Evolutionary conservation across 2,888 invertebrate species (phyloP), one percentile per base, ranked within the genome.

Genomic region (Troides helena): DNA sequence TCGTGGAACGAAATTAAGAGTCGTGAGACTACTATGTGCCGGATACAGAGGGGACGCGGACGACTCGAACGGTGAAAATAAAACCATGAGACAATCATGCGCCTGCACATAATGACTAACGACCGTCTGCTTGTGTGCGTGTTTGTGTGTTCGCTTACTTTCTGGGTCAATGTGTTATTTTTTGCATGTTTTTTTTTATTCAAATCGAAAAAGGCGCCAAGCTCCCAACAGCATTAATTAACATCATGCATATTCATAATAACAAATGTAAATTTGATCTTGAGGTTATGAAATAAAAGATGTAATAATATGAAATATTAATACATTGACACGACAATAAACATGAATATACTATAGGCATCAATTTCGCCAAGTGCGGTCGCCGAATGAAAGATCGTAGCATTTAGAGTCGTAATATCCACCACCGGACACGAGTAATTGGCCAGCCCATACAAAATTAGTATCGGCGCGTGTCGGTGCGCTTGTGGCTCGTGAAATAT

Each of bases 61-160:
- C 80, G 83, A 81, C 82, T 79, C 73, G 73, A 76, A 68, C 73
- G 71, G 75, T 80, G 72, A 80, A 81, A 81, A 82, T 81, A 81
- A 30, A 81, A 79, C 78, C 78, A 74, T 74, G 77, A 80, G 76
- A 72, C 74, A 68, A 70, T 70, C 78, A 74, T 76, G 76, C 74
- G 72, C 74, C 63, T 30, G 77, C 76, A 78, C 80, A 75, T 76
- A 75, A 77, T 78, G 78, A 78, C 80, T 80, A 81, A 81, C 75
- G 79, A 79, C 74, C 69, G 65, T 64, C 74, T 72, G 77, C 78
- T 75, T 78, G 70, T 67, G 61, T 61, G 65, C 60, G 66, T 63
- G 66, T 63, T 63, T 65, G 61, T 67, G 66, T 43, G 46, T 68
- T 46, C 46, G 39, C 7, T 36, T 36, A 25, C 39, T 69, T 72